These are phyloP conservation scores for Amblyjoppa proteus DNA, from an alignment of 2,888 invertebrate species.

Conservation along the genomic window DNA sequence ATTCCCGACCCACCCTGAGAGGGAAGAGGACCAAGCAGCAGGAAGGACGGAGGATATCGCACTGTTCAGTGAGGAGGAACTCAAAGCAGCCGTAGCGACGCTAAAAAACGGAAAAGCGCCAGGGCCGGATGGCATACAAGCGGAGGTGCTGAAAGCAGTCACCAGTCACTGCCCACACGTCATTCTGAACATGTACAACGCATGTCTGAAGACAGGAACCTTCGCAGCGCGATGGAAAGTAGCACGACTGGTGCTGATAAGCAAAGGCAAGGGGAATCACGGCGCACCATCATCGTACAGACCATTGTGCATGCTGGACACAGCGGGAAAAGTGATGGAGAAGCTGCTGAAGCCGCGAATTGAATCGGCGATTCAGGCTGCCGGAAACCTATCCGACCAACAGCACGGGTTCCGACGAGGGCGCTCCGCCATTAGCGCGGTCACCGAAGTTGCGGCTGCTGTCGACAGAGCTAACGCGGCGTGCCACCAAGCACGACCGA, in stretches of 20 bases:
- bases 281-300: conserved; percentile 64
- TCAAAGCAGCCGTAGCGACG: too few species aligned
- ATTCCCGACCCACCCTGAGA: conserved; percentile 49
- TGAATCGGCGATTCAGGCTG: conserved; percentile 29
- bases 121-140: too few species aligned
- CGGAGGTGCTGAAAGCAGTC: too few species aligned
- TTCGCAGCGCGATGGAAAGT: conserved; percentile 69
- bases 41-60: too few species aligned
- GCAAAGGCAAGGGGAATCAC: conserved; percentile 61
- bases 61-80: too few species aligned
- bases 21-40: neutral
- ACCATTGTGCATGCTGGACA: conserved; percentile 71
- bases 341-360: conserved; percentile 65
- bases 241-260: conserved; percentile 64
- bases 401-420: conserved; percentile 60
- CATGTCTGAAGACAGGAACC: conserved; percentile 25
- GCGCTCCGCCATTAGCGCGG: conserved; percentile 46
- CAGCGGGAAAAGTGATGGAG: conserved; percentile 60
- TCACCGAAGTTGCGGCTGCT: conserved; percentile 54
- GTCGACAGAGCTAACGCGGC: conserved; percentile 13
- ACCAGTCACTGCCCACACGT: conserved; percentile 27
- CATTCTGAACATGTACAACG: conserved; percentile 47
- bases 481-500: conserved; percentile 46
- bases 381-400: too few species aligned
- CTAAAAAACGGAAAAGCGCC: too few species aligned